Evolutionary conservation across 2,113 vertebrate genomes (phyloP).

Genomic region (Gobio gobio): DNA sequence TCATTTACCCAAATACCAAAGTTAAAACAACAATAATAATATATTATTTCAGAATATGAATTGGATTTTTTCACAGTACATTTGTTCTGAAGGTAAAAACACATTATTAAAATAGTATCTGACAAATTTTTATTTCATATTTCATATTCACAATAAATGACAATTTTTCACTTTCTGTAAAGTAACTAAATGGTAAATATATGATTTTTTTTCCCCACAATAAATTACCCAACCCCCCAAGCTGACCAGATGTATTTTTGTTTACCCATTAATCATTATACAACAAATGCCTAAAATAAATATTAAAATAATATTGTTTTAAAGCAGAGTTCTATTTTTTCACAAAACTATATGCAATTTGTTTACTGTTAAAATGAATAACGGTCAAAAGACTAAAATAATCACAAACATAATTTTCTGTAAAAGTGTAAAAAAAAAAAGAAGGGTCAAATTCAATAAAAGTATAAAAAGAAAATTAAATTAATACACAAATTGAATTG

Average conservation of each 20-base stretch:
- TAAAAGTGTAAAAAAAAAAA: neutral
- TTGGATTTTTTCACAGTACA: neutral
- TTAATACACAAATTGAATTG: neutral
- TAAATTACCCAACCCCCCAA: neutral
- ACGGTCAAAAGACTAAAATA: neutral
- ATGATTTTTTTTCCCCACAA: neutral
- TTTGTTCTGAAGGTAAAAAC: neutral
- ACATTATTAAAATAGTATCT: neutral
- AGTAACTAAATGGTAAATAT: too few relatives aligned
- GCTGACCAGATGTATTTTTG: neutral
- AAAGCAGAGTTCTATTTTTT: neutral
- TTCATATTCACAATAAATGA: too few relatives aligned
- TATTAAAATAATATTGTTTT: neutral
- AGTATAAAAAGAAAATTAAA: neutral
- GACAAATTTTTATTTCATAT: neutral
- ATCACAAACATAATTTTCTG: neutral
- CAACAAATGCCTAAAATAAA: conserved; percentile 1
- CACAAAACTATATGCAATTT: neutral
- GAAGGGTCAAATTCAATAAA: neutral
- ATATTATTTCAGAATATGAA: neutral
- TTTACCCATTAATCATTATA: neutral
- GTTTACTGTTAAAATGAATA: neutral
- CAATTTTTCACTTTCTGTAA: too few relatives aligned
- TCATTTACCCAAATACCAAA: neutral
- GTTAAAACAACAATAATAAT: neutral